phyloP scores from a whole-genome alignment of 2,797 vertebrate genomes.

The Pipistrellus nathusii region DNA sequence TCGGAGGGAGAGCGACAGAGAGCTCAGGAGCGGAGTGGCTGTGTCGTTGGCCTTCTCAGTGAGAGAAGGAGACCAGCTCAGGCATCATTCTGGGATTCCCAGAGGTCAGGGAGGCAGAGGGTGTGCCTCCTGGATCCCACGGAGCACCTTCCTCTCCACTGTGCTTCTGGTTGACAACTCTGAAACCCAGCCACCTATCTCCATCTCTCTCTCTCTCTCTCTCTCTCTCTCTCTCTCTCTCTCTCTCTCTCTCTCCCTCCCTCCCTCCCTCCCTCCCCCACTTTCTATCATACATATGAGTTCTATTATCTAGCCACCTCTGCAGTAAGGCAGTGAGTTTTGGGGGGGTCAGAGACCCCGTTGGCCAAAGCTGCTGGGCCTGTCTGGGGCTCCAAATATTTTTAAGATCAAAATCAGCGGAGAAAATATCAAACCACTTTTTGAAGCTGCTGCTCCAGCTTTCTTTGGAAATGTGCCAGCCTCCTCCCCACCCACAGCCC shows the following conservation, averaged over 20 bases:
- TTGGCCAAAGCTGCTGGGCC: conserved; percentile 68
- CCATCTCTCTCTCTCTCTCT: background rate
- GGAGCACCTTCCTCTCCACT: conserved; percentile 28
- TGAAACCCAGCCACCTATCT: conserved; percentile 75
- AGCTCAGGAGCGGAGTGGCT: background rate
- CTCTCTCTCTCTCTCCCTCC: background rate
- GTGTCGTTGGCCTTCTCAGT: background rate
- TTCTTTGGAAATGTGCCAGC: conserved; percentile 50
- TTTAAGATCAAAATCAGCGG: conserved; percentile 86
- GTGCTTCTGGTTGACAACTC: conserved; percentile 65
- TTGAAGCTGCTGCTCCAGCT: conserved; percentile 64
- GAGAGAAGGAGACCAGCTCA: background rate
- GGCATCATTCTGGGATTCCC: background rate
- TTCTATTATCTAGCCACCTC: conserved; percentile 83
- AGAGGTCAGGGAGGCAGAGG: background rate
- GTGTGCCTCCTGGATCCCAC: background rate
- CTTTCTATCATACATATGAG: conserved; percentile 9
- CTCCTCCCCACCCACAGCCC: conserved; percentile 30
- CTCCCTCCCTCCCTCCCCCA: no score
- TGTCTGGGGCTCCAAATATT: conserved; percentile 84
- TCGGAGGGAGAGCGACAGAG: background rate
- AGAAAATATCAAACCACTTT: conserved; percentile 80
- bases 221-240: background rate
- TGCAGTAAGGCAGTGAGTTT: conserved; percentile 73
- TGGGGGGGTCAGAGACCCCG: conserved; percentile 68